Percentiles rank a stretch among this genome's conserved stretches.
Conservation (phyloP, 1,140 invertebrate species). For the Lamellibrachia luymesi region DNA sequence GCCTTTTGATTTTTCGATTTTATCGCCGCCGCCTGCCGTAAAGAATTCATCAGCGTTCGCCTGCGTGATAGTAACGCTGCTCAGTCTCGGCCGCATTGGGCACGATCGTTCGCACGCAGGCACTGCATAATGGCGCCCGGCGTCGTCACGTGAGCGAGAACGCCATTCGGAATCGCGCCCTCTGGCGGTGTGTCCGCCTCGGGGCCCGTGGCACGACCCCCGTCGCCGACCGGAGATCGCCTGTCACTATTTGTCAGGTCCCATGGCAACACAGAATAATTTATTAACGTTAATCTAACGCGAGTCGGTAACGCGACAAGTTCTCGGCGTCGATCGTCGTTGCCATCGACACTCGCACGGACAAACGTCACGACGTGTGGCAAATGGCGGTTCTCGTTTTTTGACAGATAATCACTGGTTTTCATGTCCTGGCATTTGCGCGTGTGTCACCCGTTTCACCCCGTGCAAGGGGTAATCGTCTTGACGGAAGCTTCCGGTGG, state of each 20-base stretch:
- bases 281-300: not conserved
- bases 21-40: not conserved
- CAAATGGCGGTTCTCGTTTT: not conserved
- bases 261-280: not conserved
- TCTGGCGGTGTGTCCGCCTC: not conserved
- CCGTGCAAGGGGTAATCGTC: not conserved
- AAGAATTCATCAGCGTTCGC: not conserved
- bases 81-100: not conserved
- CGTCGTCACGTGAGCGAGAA: not conserved
- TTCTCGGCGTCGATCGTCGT: not conserved
- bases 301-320: not conserved
- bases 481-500: not conserved
- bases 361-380: not conserved
- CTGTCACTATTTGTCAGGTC: not conserved
- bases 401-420: not conserved
- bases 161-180: not conserved
- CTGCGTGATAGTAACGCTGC: not conserved
- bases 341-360: not conserved
- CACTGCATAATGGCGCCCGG: not conserved
- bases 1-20: constrained; percentile 1
- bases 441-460: not conserved
- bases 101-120: not conserved
- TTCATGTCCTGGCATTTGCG: not conserved
- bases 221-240: not conserved
- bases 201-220: not conserved